Evolutionary conservation across 2,113 vertebrate species (phyloP).

Genomic region (Eublepharis macularius): DNA sequence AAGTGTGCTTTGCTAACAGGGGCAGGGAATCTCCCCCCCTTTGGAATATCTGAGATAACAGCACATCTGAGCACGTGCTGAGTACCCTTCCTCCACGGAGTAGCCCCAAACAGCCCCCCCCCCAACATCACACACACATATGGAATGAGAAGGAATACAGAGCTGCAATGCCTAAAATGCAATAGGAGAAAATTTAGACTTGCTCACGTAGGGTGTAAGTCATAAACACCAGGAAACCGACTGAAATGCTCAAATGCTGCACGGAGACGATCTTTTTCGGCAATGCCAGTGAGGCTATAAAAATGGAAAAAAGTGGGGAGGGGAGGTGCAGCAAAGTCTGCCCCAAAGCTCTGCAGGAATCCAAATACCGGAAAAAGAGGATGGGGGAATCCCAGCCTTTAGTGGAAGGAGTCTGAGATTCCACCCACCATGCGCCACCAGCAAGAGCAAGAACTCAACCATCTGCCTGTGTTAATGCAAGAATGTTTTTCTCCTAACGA

Average conservation of each 20-base stretch:
- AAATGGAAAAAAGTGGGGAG: neutral
- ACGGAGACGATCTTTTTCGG: neutral
- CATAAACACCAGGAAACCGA: neutral
- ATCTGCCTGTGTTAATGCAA: slow-evolving; percentile 25
- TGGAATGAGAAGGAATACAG: neutral
- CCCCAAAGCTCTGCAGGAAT: neutral
- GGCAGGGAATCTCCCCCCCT: neutral
- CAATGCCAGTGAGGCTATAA: neutral
- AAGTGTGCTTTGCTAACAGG: neutral
- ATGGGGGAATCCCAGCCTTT: neutral
- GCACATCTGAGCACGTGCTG: neutral
- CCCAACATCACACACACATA: too few species aligned
- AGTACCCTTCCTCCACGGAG: neutral
- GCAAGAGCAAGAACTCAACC: neutral
- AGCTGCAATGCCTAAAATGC: neutral
- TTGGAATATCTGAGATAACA: too few species aligned
- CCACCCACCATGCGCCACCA: neutral
- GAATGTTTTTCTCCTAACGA: slow-evolving; percentile 9
- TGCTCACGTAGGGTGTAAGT: neutral
- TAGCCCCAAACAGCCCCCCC: neutral
- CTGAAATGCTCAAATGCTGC: neutral
- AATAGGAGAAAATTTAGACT: neutral
- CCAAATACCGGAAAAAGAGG: neutral
- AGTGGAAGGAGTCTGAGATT: neutral
- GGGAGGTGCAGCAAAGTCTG: neutral